These are phyloP conservation scores for Pterophyllum scalare DNA, from an alignment of 2,113 vertebrate species.

Conservation along the genomic window DNA sequence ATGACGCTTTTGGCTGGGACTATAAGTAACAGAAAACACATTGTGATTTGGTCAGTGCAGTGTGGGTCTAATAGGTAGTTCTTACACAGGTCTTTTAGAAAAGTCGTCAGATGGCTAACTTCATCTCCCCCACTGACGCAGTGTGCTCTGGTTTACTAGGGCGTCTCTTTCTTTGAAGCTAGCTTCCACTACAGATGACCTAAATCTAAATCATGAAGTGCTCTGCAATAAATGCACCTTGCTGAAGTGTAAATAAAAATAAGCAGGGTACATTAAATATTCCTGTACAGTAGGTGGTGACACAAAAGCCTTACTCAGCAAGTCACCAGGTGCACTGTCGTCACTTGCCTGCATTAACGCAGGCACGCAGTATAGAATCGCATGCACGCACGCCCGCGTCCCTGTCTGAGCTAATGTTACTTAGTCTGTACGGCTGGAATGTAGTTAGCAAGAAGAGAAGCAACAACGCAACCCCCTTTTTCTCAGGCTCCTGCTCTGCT, in stretches of 20 bases:
- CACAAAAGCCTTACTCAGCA: constrained; percentile 7
- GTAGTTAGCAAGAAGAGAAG: constrained; percentile 28
- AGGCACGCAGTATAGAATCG: not conserved
- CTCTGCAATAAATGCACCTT: not conserved
- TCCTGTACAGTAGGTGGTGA: not conserved
- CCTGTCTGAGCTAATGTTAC: constrained; percentile 25
- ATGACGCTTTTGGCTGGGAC: no score
- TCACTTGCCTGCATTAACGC: not conserved
- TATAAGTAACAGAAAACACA: not conserved
- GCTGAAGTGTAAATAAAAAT: not conserved
- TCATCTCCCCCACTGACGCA: not conserved
- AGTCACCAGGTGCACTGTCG: constrained; percentile 4
- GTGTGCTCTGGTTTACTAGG: not conserved
- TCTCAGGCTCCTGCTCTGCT: constrained; percentile 36
- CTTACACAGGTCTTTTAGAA: not conserved
- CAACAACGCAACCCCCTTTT: constrained; percentile 10
- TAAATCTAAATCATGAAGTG: not conserved
- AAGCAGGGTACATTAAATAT: not conserved
- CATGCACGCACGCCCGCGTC: not conserved
- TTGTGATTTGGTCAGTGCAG: no score
- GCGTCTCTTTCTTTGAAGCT: not conserved
- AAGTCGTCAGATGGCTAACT: not conserved
- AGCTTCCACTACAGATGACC: not conserved
- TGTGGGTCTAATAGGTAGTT: not conserved
- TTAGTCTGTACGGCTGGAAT: constrained; percentile 26